Conservation (phyloP, 2,888 invertebrate species). For the Peribatodes rhomboidaria region DNA sequence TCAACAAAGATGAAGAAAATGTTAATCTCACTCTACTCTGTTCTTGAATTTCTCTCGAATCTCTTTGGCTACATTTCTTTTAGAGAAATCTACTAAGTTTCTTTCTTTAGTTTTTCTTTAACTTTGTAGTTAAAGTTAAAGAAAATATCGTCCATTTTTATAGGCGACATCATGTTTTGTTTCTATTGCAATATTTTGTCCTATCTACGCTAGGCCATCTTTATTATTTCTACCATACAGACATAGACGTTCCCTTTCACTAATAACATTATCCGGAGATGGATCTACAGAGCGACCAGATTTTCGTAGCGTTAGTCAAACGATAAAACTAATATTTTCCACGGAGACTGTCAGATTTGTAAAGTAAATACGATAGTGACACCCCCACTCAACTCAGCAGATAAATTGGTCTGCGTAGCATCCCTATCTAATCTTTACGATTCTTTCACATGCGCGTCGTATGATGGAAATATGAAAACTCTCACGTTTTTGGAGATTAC, state of each 20-base stretch:
- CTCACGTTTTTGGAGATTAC: constrained; percentile 29
- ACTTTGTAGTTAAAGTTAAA: too few species aligned
- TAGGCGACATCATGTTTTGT: neutral
- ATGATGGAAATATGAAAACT: constrained; percentile 37
- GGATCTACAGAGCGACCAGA: constrained; percentile 7
- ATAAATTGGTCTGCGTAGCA: neutral
- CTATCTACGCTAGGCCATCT: constrained; percentile 22
- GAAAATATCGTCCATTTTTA: neutral
- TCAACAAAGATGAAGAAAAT: too few species aligned
- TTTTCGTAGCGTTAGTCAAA: neutral
- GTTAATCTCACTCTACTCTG: too few species aligned
- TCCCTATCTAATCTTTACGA: constrained; percentile 34
- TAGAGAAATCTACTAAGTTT: neutral
- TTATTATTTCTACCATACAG: constrained; percentile 7
- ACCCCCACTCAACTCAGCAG: neutral
- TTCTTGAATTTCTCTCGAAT: too few species aligned
- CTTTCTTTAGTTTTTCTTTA: neutral
- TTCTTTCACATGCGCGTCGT: constrained; percentile 26
- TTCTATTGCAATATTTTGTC: neutral
- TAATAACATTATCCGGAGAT: constrained; percentile 18
- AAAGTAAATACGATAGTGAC: neutral
- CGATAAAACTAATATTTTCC: neutral
- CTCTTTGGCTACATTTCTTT: too few species aligned
- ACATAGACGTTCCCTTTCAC: constrained; percentile 11
- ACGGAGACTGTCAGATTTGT: neutral